Conservation (phyloP, 2,113 vertebrate genomes). For the Nycticorax nycticorax region DNA sequence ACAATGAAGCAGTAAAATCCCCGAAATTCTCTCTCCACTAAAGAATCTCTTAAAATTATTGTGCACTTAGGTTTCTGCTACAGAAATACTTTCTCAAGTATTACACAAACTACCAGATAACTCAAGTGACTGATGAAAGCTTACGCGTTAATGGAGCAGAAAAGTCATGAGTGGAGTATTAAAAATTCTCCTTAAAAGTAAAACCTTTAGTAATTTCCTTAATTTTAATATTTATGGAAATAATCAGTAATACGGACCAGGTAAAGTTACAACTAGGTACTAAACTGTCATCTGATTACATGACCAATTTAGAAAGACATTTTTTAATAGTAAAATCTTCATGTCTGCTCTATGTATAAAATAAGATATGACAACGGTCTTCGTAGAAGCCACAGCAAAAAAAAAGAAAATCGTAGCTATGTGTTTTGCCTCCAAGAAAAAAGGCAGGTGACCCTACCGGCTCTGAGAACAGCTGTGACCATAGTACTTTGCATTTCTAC, state of each 20-base stretch:
- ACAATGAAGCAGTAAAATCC: background rate
- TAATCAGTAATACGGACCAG: background rate
- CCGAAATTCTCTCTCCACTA: background rate
- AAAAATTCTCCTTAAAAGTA: background rate
- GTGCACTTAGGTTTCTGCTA: background rate
- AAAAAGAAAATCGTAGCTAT: background rate
- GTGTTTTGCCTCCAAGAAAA: background rate
- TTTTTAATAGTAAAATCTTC: background rate
- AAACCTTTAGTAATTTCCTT: background rate
- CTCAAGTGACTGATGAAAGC: background rate
- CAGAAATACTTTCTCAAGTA: background rate
- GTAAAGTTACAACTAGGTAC: background rate
- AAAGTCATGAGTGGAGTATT: background rate
- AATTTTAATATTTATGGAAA: background rate
- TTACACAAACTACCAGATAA: background rate
- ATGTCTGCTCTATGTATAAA: background rate
- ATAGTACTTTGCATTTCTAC: background rate
- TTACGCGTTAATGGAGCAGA: background rate
- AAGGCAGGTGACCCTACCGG: background rate
- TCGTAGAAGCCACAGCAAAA: background rate
- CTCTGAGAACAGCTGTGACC: background rate
- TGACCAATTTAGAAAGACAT: background rate
- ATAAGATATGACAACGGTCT: background rate
- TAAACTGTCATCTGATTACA: background rate
- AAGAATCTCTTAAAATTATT: background rate